Base-by-base conservation (phyloP, 1,140 invertebrate genomes). In the Chironomus tepperi region DNA sequence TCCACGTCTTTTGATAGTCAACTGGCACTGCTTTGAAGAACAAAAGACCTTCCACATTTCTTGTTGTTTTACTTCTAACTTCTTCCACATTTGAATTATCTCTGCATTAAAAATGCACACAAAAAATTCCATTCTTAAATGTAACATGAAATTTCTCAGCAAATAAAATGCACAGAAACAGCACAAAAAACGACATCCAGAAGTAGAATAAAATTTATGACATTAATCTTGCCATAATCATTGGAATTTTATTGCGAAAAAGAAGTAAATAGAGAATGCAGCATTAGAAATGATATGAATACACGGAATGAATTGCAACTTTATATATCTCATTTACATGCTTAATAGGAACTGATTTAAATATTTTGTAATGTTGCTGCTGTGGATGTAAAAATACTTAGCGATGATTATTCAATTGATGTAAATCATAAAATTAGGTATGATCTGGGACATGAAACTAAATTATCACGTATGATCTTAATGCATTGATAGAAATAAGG, bases 91-190 rank as follows among this genome's bases (percentile, higher is more conserved):
- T 57, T 57, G 47, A 57, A 57, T 57, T 57, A 12, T 57, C 47
- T 57, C n/a, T 9, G 12, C 47, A 57, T 57, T 57, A 57, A 57
- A 57, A 57, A n/a, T n/a, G n/a, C 3, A 57, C 12, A 15, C 12
- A 57, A 57, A 57, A 57, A 57, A 57, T 57, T 57, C 47, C 47
- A 57, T 57, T 57, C 47, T 57, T 57, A 57, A 57, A 57, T 57
- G 47, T 57, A 57, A 57, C 47, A 57, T 57, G 47, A 12, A 57
- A 57, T 57, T 57, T 57, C 47, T 57, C 47, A 57, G 47, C 47
- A 57, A 47, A 47, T 47, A 47, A 47, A 47, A 10, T 47, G 43
- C 43, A 57, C 47, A 57, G 47, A 5, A 57, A 57, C 47, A 57
- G 47, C 47, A 57, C 47, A 12, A n/a, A 57, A 12, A 57, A n/a